Evolutionary conservation across 1,140 invertebrate species (phyloP), one percentile per base, ranked within the genome.

Genomic region (Tetramorium simillimum): DNA sequence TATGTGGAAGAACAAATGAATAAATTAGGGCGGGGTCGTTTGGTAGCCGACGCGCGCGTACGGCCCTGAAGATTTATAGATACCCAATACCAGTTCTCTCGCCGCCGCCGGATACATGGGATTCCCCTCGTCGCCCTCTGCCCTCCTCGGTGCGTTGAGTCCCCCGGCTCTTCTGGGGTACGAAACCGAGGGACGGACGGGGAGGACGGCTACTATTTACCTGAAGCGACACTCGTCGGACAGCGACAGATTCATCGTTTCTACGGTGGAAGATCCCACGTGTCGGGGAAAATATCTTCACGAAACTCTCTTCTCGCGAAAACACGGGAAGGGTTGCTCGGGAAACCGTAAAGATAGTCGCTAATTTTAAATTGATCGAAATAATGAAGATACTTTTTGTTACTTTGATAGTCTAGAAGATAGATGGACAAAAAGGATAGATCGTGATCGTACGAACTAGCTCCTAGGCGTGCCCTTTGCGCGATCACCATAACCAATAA

Each of bases 1-100:
- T 92, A 90, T 91, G 92, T 89, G 85, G 91, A 93, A 93, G 91
- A 93, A 93, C 92, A 93, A 93, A 93, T 93, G 92, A 93, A 93
- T 93, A 93, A 93, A 93, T 93, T 93, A 92, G 92, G 92, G 92
- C 92, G 92, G 92, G 91, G 92, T 89, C 88, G 92, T 90, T 92
- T 93, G 91, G 92, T 92, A 92, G 92, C 91, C 87, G 91, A 89
- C 80, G 69, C 60, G 76, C 76, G 76, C 40, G 75, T 90, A 91
- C 92, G 82, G 89, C 92, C 89, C 90, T 91, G 85, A 92, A 91
- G 92, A 93, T 93, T 93, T 93, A 93, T 93, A 85, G 91, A 92
- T 86, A 91, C 87, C 76, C 90, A 77, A 92, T 91, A 90, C 90
- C 89, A 89, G 89, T 89, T 88, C 62, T 73, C 37, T 46, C 60